These are phyloP conservation scores for Automeris io DNA, from an alignment of 2,888 invertebrate genomes.

Conservation along the genomic window DNA sequence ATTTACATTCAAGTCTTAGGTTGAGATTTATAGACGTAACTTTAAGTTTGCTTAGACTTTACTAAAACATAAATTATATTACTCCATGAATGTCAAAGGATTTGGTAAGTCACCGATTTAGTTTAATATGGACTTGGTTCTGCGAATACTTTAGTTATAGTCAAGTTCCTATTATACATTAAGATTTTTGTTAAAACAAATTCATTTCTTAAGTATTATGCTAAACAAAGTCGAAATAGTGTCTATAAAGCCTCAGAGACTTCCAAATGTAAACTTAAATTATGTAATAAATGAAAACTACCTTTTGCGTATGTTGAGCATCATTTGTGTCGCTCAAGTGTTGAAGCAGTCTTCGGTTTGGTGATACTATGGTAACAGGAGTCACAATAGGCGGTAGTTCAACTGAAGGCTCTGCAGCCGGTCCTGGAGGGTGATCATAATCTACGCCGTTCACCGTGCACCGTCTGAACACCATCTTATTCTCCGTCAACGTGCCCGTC, in stretches of 20 bases:
- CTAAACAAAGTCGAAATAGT: not conserved
- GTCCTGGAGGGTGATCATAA: conserved; percentile 88
- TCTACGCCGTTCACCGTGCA: conserved; percentile 94
- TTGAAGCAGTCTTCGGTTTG: conserved; percentile 56
- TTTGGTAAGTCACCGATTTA: too few species aligned
- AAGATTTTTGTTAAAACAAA: too few species aligned
- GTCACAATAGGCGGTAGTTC: conserved; percentile 68
- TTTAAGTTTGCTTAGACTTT: too few species aligned
- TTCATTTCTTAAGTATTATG: conserved; percentile 1
- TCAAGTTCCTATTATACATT: too few species aligned
- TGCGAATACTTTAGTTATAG: too few species aligned
- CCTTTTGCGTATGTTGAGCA: conserved; percentile 79
- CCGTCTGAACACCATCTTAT: conserved; percentile 96
- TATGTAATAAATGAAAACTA: too few species aligned
- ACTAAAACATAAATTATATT: too few species aligned
- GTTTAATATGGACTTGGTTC: too few species aligned
- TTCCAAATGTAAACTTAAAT: not conserved
- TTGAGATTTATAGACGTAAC: too few species aligned
- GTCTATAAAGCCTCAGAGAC: not conserved
- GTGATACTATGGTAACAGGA: conserved; percentile 65
- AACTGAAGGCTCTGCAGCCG: conserved; percentile 79
- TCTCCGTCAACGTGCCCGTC: conserved; percentile 98
- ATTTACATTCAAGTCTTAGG: too few species aligned
- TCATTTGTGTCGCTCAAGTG: conserved; percentile 57
- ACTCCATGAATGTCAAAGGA: too few species aligned